phyloP scores from a whole-genome alignment of 1,140 invertebrate genomes.

The Panagrolaimus sp. region DNA sequence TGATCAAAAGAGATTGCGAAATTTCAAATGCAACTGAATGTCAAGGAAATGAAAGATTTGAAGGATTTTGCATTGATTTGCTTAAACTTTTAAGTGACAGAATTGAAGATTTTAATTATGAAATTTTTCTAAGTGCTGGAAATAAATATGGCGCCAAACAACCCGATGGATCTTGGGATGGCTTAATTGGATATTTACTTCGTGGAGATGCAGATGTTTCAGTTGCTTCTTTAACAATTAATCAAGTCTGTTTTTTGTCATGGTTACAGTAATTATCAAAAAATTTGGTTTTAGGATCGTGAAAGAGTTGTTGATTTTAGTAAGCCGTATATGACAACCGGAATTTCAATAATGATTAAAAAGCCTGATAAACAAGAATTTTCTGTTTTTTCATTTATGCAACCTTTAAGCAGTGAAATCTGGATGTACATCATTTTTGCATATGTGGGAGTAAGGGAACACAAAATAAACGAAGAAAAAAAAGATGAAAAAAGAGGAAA shows the following conservation, averaged over 20 bases:
- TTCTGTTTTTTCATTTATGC: conserved; percentile 91
- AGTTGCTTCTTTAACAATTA: conserved; percentile 90
- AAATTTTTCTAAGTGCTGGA: conserved; percentile 46
- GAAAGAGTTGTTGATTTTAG: conserved; percentile 90
- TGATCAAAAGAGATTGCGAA: conserved; percentile 53
- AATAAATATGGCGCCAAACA: conserved; percentile 51
- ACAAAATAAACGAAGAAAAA: conserved; percentile 60
- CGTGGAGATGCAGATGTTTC: conserved; percentile 78
- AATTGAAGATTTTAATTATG: conserved; percentile 57
- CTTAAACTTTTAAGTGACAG: conserved; percentile 44
- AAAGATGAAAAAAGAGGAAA: too few relatives aligned
- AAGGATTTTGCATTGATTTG: conserved; percentile 61
- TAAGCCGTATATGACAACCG: conserved; percentile 95
- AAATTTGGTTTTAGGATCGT: conserved; percentile 68
- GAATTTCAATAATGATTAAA: conserved; percentile 94
- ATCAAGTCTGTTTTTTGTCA: conserved; percentile 59
- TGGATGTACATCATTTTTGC: conserved; percentile 94
- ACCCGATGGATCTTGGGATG: conserved; percentile 60
- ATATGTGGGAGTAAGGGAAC: conserved; percentile 91
- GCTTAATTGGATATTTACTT: conserved; percentile 59
- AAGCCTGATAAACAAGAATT: conserved; percentile 75
- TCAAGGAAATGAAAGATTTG: conserved; percentile 58
- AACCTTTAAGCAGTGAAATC: conserved; percentile 90
- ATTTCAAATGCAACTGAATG: conserved; percentile 51
- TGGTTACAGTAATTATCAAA: not conserved